A percentile compares a stretch with the other conserved stretches of the same genome.
Conservation (phyloP, 2,113 vertebrate genomes). For the Corydoras maculifer region DNA sequence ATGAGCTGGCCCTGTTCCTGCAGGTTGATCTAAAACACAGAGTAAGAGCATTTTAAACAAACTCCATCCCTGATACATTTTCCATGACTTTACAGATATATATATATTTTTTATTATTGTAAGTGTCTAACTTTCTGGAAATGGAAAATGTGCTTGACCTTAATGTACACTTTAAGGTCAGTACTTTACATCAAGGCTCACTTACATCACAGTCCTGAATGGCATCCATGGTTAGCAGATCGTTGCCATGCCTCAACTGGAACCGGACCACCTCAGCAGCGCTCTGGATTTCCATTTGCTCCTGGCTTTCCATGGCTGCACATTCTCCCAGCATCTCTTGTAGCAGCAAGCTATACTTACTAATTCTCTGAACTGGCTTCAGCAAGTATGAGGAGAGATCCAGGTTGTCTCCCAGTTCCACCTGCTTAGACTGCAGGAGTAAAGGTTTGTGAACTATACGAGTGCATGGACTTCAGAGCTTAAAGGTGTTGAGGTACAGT, state of each 20-base stretch:
- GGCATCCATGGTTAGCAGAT: conserved; percentile 70
- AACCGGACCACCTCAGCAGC: conserved; percentile 65
- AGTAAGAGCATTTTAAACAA: neutral
- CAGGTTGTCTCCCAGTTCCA: conserved; percentile 65
- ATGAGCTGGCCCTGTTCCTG: conserved; percentile 71
- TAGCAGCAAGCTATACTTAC: conserved; percentile 70
- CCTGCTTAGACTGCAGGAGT: conserved; percentile 60
- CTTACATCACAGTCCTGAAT: conserved; percentile 69
- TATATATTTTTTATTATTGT: too few species aligned
- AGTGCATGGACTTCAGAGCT: neutral
- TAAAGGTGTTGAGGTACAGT: too few species aligned
- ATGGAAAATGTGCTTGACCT: too few species aligned
- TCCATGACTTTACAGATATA: neutral
- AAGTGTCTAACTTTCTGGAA: too few species aligned
- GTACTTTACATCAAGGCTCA: neutral
- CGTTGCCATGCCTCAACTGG: conserved; percentile 68
- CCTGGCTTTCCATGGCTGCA: conserved; percentile 39
- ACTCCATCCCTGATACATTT: conserved; percentile 53
- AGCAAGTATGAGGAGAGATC: conserved; percentile 68
- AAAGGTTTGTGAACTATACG: neutral
- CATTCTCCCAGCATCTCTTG: conserved; percentile 66
- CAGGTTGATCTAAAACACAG: conserved; percentile 60
- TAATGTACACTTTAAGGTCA: too few species aligned
- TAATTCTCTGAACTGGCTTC: conserved; percentile 72
- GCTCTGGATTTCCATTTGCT: conserved; percentile 57